These are phyloP conservation scores for Mus musculus DNA, from an alignment of 2,113 vertebrate genomes.

Conservation along the genomic window DNA sequence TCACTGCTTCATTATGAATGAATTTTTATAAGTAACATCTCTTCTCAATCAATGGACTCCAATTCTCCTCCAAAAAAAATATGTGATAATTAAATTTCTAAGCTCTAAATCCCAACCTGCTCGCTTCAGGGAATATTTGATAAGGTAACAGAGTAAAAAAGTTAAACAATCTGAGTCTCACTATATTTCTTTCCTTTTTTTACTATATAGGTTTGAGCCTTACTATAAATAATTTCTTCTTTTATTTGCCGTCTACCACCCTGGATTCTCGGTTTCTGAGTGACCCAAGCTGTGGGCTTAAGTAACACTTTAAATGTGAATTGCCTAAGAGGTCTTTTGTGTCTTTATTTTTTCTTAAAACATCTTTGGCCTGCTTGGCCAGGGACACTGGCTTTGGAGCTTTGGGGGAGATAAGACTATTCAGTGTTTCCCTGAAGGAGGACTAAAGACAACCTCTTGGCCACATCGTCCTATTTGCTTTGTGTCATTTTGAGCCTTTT, in stretches of 20 bases:
- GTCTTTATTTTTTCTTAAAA: conserved; percentile 80
- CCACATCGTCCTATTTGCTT: conserved; percentile 47
- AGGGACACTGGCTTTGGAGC: conserved; percentile 57
- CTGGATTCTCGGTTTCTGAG: conserved; percentile 45
- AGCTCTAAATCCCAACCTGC: conserved; percentile 46
- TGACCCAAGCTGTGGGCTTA: conserved; percentile 53
- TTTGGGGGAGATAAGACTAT: conserved; percentile 42
- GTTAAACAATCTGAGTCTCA: conserved; percentile 68
- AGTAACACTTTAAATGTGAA: conserved; percentile 63
- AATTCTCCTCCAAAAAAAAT: conserved; percentile 36
- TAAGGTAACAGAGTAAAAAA: conserved; percentile 59
- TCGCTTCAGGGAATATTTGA: conserved; percentile 50
- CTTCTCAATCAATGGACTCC: conserved; percentile 62
- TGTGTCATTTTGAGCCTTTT: conserved; percentile 68
- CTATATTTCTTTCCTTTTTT: conserved; percentile 42
- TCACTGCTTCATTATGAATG: conserved; percentile 47
- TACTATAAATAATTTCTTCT: conserved; percentile 70
- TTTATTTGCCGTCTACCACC: conserved; percentile 42
- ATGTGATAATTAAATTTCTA: conserved; percentile 53
- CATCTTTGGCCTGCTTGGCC: conserved; percentile 63
- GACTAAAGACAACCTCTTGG: conserved; percentile 60
- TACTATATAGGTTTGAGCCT: conserved; percentile 51
- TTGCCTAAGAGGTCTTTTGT: conserved; percentile 68
- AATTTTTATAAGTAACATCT: conserved; percentile 18
- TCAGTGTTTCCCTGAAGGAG: conserved; percentile 37